A percentile compares a stretch with the other conserved stretches of the same genome.
Conservation (phyloP, 2,797 vertebrate genomes). For the Lateolabrax maculatus region DNA sequence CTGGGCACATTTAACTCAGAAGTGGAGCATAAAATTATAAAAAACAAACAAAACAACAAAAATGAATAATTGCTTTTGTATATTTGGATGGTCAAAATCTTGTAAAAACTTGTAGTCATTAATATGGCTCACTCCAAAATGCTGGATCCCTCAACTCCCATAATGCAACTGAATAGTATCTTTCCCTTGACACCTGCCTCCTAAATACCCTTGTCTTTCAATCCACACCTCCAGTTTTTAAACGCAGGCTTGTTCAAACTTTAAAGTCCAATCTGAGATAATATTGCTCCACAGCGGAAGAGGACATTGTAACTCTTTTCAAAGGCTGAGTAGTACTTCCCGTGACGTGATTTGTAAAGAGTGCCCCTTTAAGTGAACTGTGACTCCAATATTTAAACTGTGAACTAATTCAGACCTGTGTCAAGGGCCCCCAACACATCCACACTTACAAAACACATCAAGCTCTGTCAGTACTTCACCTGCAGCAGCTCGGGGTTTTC, state of each 20-base stretch:
- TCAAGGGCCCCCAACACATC: neutral
- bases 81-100: neutral
- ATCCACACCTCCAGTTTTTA: neutral
- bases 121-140: neutral
- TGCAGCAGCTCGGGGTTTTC: conserved; percentile 96
- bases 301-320: neutral
- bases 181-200: neutral
- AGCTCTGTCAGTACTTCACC: conserved; percentile 76
- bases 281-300: neutral
- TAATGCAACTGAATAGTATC: neutral
- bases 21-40: neutral
- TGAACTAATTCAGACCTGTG: neutral
- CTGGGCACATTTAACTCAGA: neutral
- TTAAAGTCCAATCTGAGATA: neutral
- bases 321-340: neutral
- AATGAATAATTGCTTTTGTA: neutral
- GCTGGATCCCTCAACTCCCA: neutral
- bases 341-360: neutral
- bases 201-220: neutral
- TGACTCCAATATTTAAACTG: neutral
- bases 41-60: neutral
- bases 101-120: neutral
- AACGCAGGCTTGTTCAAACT: neutral
- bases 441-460: neutral
- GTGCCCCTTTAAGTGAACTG: neutral